Evolutionary conservation across 1,140 invertebrate genomes (phyloP).

Genomic region (Macrosteles quadrilineatus): DNA sequence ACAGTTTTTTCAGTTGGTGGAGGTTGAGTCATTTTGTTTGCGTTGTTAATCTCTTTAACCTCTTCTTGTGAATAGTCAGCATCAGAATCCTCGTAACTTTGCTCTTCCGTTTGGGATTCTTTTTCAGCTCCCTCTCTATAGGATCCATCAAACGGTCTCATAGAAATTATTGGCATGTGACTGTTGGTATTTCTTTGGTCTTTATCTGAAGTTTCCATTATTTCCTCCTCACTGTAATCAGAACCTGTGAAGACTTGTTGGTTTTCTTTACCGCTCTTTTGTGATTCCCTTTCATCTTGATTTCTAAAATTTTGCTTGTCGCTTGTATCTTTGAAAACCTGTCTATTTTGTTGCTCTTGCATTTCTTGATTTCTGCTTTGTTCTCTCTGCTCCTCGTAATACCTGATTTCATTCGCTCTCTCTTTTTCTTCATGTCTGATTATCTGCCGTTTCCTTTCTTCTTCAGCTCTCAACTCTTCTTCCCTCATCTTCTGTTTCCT

Average conservation of each 20-base stretch:
- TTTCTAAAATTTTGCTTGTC: no score
- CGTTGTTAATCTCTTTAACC: not conserved
- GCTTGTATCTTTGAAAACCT: no score
- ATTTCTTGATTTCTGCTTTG: no score
- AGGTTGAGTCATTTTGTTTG: not conserved
- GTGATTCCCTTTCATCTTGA: not conserved
- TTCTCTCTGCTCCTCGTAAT: no score
- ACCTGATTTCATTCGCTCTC: no score
- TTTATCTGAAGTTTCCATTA: not conserved
- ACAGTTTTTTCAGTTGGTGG: not conserved
- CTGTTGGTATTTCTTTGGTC: not conserved
- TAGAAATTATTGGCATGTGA: not conserved
- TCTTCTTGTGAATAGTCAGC: constrained; percentile 24
- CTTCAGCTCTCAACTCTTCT: not conserved
- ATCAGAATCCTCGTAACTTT: constrained; percentile 20
- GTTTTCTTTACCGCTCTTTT: not conserved
- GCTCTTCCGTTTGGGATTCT: not conserved
- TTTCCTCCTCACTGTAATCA: constrained; percentile 22
- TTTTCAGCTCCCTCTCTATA: not conserved
- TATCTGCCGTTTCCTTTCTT: not conserved
- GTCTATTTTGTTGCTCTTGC: no score
- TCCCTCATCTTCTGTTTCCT: no score
- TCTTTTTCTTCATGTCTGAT: no score
- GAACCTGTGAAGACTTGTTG: not conserved
- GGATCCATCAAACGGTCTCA: not conserved